These are phyloP conservation scores for Octonoba sinensis DNA, from an alignment of 2,888 invertebrate genomes.

Conservation along the genomic window DNA sequence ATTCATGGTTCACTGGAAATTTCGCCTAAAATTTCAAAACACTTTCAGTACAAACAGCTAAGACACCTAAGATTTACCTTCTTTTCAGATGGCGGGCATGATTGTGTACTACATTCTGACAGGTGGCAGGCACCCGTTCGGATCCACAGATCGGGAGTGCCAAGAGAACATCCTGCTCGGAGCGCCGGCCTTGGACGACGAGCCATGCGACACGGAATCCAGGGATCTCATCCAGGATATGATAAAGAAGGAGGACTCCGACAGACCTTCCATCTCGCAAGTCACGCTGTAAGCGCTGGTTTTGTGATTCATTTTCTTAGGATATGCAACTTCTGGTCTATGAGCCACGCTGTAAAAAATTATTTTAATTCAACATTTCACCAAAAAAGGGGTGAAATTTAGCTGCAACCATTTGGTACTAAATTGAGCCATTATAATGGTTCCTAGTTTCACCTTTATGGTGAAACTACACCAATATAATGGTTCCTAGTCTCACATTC, in stretches of 20 bases:
- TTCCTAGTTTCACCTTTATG: too few species aligned
- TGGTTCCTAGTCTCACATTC: too few species aligned
- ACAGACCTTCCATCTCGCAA: not conserved
- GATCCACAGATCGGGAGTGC: slow-evolving; percentile 31
- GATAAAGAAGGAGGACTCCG: not conserved
- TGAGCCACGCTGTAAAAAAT: not conserved
- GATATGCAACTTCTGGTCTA: not conserved
- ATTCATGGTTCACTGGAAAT: too few species aligned
- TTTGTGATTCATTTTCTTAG: not conserved
- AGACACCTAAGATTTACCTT: too few species aligned
- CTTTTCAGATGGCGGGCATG: slow-evolving; percentile 50
- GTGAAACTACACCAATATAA: too few species aligned
- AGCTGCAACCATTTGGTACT: too few species aligned
- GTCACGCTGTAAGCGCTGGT: slow-evolving; percentile 17
- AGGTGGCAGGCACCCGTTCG: slow-evolving; percentile 45
- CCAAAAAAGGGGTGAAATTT: too few species aligned
- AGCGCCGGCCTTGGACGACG: not conserved
- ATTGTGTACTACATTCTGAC: slow-evolving; percentile 43
- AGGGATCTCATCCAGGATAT: slow-evolving; percentile 26
- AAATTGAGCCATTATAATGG: too few species aligned
- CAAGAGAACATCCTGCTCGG: slow-evolving; percentile 41
- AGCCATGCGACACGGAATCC: slow-evolving; percentile 13
- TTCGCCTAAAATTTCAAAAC: too few species aligned
- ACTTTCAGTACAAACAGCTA: too few species aligned
- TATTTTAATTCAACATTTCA: too few species aligned